Evolutionary conservation across 2,888 invertebrate species (phyloP).

Genomic region (Cynaeus angustus): DNA sequence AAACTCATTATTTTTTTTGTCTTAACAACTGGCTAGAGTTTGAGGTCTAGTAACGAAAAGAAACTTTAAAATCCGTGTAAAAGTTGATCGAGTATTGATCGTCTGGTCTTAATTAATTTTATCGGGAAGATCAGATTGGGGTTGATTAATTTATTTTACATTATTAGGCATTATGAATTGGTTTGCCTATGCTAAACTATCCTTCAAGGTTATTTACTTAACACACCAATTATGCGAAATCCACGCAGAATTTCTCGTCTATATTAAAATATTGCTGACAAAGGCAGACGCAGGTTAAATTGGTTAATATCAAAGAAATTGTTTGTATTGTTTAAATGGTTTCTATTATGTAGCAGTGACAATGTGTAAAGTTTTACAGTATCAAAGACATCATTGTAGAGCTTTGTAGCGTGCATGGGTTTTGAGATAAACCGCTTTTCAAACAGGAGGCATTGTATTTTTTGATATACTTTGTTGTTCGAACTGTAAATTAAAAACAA

Average conservation of each 20-base stretch:
- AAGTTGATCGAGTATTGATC: not conserved
- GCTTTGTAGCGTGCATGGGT: no score
- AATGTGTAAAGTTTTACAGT: no score
- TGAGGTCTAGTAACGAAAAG: no score
- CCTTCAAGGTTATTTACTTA: conserved; percentile 12
- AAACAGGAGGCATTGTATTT: no score
- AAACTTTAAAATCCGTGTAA: no score
- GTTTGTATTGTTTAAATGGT: no score
- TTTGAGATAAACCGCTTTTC: no score
- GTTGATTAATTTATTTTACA: conserved; percentile 4
- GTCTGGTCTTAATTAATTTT: not conserved
- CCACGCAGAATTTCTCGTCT: conserved; percentile 18
- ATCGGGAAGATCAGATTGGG: not conserved
- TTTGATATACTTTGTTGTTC: no score
- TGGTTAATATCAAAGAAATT: not conserved
- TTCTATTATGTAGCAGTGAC: no score
- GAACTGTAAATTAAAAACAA: no score
- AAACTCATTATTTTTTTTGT: not conserved
- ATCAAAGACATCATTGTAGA: no score
- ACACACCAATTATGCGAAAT: conserved; percentile 34
- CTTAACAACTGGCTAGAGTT: not conserved
- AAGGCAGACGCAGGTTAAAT: conserved; percentile 4
- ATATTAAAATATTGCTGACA: conserved; percentile 23
- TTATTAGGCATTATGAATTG: not conserved
- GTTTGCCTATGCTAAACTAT: conserved; percentile 6